phyloP scores from a whole-genome alignment of 2,113 vertebrate genomes.

The Coracopsis vasa region DNA sequence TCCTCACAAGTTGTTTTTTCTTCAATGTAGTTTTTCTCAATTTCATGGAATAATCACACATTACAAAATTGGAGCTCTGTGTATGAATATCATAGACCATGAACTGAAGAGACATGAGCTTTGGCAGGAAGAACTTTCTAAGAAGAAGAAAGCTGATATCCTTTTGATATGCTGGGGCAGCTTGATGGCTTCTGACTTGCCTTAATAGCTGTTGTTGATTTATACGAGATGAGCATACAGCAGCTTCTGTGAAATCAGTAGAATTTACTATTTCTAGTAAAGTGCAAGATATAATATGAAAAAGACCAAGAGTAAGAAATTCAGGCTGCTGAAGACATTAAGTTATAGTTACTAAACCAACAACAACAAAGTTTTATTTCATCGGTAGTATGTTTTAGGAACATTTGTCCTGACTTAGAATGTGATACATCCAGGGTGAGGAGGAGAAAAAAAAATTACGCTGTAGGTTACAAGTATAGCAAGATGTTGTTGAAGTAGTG shows the following conservation, averaged over 20 bases:
- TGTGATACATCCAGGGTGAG: not conserved
- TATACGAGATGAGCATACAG: accelerated
- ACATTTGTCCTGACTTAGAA: not conserved
- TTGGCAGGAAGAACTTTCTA: conserved; percentile 93
- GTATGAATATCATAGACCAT: conserved; percentile 93
- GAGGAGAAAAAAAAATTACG: not conserved
- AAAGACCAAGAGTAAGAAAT: not conserved
- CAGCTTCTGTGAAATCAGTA: not conserved
- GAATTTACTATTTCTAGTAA: not conserved
- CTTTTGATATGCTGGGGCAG: conserved; percentile 65
- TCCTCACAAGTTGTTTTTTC: conserved; percentile 28
- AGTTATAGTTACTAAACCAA: not conserved
- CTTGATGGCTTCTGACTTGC: not conserved
- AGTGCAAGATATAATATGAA: not conserved
- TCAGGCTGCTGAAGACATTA: not conserved
- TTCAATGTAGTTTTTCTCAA: conserved; percentile 85
- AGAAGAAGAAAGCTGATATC: conserved; percentile 95
- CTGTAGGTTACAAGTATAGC: not conserved
- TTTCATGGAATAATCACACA: conserved; percentile 92
- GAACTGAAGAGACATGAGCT: conserved; percentile 92
- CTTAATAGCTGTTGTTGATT: not conserved
- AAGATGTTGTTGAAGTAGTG: not conserved
- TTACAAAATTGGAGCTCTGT: conserved; percentile 92
- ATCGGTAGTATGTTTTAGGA: not conserved
- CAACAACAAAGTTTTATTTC: not conserved